phyloP scores from a whole-genome alignment of 2,113 vertebrate species.

The Manacus vitellinus region DNA sequence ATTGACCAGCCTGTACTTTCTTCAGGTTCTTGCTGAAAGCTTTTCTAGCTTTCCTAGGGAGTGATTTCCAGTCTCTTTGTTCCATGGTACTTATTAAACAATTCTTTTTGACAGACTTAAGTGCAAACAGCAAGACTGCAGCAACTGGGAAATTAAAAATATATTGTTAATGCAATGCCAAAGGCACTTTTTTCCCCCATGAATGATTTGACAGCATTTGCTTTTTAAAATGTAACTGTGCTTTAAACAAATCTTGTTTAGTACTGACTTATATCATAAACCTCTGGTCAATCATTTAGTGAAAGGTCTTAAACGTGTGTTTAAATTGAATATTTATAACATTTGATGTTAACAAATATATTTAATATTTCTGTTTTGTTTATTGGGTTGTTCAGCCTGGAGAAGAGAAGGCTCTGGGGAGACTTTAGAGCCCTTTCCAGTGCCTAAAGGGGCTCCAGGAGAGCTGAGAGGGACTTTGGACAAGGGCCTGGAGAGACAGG shows the following conservation, averaged over 20 bases:
- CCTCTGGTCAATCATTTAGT: not conserved
- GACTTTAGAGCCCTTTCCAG: not conserved
- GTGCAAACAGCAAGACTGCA: conserved; percentile 35
- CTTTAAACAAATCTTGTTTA: conserved; percentile 36
- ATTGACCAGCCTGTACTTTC: not conserved
- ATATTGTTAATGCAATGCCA: conserved; percentile 30
- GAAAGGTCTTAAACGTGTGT: not conserved
- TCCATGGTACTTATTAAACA: conserved; percentile 34
- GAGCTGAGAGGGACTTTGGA: not conserved
- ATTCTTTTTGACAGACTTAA: conserved; percentile 51
- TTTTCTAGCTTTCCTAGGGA: not conserved
- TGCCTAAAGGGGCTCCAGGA: not conserved
- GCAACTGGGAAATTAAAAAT: conserved; percentile 45
- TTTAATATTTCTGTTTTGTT: conserved; percentile 2
- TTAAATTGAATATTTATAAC: not conserved
- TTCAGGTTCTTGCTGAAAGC: conserved; percentile 1
- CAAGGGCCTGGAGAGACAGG: not conserved
- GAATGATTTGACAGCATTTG: conserved; percentile 14
- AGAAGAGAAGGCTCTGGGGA: not conserved
- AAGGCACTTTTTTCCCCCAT: not conserved
- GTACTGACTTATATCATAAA: conserved; percentile 18
- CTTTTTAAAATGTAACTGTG: not conserved
- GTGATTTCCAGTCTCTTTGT: conserved; percentile 45
- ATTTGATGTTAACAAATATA: not conserved
- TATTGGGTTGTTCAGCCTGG: not conserved